Percentiles rank a stretch among this genome's conserved stretches.
Conservation (phyloP, 2,113 vertebrate genomes). For the Dryoscopus gambensis region DNA sequence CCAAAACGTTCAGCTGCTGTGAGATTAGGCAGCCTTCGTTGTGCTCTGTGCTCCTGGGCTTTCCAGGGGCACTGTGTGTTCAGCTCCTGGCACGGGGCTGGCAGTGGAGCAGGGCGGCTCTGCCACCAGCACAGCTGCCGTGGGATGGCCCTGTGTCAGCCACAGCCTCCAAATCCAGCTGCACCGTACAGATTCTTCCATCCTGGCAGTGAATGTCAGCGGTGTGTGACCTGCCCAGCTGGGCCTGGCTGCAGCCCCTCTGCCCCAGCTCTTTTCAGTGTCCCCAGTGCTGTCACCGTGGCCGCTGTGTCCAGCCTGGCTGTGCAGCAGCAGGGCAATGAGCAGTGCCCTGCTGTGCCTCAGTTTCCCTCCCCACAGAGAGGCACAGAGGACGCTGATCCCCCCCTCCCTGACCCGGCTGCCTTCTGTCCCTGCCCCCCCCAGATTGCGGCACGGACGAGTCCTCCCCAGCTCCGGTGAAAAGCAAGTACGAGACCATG, state of each 20-base stretch:
- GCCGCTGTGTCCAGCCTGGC: fast-evolving
- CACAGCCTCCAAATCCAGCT: background rate
- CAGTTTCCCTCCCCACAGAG: background rate
- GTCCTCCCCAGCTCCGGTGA: slow-evolving; percentile 82
- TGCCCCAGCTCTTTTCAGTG: background rate
- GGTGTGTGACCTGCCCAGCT: background rate
- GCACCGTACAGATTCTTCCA: background rate
- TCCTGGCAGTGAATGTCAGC: background rate
- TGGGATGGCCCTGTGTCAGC: background rate
- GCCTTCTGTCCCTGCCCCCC: background rate
- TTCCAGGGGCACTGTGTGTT: background rate
- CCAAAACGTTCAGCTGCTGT: background rate
- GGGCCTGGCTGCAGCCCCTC: background rate
- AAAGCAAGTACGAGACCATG: slow-evolving; percentile 97
- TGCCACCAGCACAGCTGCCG: background rate
- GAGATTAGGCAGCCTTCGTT: background rate
- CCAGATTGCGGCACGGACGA: slow-evolving; percentile 82
- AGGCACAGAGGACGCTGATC: fast-evolving
- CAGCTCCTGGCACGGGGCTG: background rate
- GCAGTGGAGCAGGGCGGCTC: background rate
- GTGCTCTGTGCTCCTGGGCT: background rate
- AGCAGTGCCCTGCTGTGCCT: background rate
- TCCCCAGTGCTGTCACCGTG: background rate
- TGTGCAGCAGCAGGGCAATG: background rate
- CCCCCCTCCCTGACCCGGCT: background rate